Evolutionary conservation across 2,888 invertebrate genomes (phyloP).

Genomic region (Eristalis pertinax): DNA sequence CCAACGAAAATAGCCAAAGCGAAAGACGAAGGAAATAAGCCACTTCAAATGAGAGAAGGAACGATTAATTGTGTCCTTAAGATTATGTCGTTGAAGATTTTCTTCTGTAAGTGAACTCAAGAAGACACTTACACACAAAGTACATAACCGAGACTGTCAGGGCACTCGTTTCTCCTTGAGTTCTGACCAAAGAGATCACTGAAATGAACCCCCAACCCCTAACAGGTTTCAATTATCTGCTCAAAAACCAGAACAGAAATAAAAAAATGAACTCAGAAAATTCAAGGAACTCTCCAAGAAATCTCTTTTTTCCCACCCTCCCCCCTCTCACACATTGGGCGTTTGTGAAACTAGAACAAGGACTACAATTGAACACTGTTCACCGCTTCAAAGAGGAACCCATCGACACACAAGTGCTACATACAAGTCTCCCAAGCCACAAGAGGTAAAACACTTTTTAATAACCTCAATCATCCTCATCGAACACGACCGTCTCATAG

Average conservation of each 20-base stretch:
- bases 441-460: constrained; percentile 8
- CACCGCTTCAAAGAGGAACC: background rate
- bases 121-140: background rate
- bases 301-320: background rate
- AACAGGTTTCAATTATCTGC: background rate
- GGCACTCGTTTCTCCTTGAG: background rate
- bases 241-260: background rate
- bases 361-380: background rate
- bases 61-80: background rate
- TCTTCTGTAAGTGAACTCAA: background rate
- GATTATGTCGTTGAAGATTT: background rate
- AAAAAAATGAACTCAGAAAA: background rate
- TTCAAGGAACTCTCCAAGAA: background rate
- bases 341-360: background rate
- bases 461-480: constrained; percentile 1
- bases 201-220: background rate
- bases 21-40: background rate
- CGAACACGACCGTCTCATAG: background rate
- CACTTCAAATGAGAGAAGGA: background rate
- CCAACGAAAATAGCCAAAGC: background rate
- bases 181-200: background rate
- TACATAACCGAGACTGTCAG: background rate
- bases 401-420: background rate
- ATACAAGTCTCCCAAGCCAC: background rate
- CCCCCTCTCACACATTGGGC: no score